Conservation (phyloP, 2,113 vertebrate genomes). For the Clupea harengus region DNA sequence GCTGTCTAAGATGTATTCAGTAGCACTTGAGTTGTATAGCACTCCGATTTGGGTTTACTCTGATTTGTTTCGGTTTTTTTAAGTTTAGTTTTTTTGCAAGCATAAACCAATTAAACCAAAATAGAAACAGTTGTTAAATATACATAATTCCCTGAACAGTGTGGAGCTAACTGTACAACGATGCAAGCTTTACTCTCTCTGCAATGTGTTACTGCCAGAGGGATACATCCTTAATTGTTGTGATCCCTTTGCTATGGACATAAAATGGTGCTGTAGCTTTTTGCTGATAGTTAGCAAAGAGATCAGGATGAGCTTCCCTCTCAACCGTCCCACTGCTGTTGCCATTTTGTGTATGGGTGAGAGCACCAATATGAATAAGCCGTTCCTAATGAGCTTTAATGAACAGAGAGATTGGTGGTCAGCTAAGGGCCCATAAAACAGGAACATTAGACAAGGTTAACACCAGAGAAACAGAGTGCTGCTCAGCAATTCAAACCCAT, state of each 20-base stretch:
- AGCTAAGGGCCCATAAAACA: slow-evolving; percentile 15
- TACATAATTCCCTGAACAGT: not conserved
- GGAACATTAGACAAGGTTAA: not conserved
- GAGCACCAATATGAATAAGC: not conserved
- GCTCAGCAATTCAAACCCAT: not conserved
- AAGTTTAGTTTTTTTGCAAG: not conserved
- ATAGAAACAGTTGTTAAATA: slow-evolving; percentile 3
- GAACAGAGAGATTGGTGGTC: not conserved
- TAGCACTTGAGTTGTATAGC: not conserved
- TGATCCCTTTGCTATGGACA: not conserved
- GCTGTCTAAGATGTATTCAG: not conserved
- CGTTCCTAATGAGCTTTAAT: slow-evolving; percentile 13
- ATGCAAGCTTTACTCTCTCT: not conserved
- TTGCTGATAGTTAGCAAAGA: not conserved
- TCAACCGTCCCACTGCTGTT: not conserved
- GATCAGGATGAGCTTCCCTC: not conserved
- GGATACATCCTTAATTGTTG: not conserved
- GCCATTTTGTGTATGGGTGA: slow-evolving; percentile 15
- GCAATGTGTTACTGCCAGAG: not conserved
- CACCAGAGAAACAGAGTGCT: not conserved
- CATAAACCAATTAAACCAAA: slow-evolving; percentile 17
- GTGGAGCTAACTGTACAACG: not conserved
- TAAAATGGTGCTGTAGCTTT: not conserved
- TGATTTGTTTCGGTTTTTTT: not conserved
- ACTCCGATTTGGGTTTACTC: not conserved